phyloP scores from a whole-genome alignment of 1,140 invertebrate species.

The Drosophila ercepeae region DNA sequence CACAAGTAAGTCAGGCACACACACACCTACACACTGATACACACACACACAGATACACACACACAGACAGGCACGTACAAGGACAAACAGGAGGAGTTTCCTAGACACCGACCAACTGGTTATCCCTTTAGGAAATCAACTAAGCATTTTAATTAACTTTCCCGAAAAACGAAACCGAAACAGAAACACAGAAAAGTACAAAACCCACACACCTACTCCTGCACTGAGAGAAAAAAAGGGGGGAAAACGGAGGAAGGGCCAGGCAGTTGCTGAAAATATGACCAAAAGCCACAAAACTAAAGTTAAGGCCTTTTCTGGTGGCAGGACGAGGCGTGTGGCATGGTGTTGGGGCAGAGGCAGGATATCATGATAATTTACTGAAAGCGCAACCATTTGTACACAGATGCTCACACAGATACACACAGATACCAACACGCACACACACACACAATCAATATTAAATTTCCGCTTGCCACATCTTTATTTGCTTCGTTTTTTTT shows the following conservation, averaged over 20 bases:
- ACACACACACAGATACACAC: conserved; percentile 12
- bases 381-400: conserved; percentile 74
- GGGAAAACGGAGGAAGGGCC: neutral
- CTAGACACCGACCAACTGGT: conserved; percentile 37
- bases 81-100: conserved; percentile 2
- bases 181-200: conserved; percentile 14
- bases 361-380: conserved; percentile 77
- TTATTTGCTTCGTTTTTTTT: conserved; percentile 68
- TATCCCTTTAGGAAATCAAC: conserved; percentile 80
- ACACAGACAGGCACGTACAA: neutral
- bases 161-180: conserved; percentile 45
- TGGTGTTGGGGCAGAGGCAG: conserved; percentile 1
- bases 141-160: conserved; percentile 79
- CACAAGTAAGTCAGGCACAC: conserved; percentile 27
- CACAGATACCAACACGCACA: conserved; percentile 7
- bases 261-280: conserved; percentile 63
- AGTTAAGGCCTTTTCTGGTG: conserved; percentile 54
- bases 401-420: conserved; percentile 29
- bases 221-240: conserved; percentile 3
- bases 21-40: neutral
- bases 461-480: conserved; percentile 78
- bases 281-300: conserved; percentile 69
- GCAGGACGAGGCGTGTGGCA: neutral
- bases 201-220: conserved; percentile 14
- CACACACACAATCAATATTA: conserved; percentile 75